Base-by-base conservation (phyloP, 2,888 invertebrate species). In the Cotesia congregata region DNA sequence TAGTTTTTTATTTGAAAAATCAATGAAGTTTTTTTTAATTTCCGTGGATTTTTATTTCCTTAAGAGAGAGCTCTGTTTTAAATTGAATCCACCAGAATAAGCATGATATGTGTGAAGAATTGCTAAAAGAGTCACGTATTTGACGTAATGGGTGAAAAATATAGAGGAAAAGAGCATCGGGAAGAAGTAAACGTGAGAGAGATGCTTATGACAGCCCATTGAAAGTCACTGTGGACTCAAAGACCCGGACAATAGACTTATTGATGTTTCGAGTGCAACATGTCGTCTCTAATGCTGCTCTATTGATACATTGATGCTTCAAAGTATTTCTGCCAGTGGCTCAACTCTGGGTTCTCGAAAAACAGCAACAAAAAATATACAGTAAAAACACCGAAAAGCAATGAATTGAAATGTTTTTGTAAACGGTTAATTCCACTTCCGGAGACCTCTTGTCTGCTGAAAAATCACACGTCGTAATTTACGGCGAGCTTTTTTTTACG, bases 221-320 rank as follows among this genome's bases (percentile, higher is more conserved):
- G 12, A 70, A 20, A 70, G 70, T 70, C 30, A 30, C 20, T 30
- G 30, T 50, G 20, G 39, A 72, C 39, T 61, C 61, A 72, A 62
- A 72, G 71, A 71, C 20, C 59, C 12, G 15, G n/a, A 72, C 71
- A 72, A 72, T 39, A 72, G 71, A 61, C 69, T 38, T 72, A 62
- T 72, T 62, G 71, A 72, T 60, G 62, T 72, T 72, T 15, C 9
- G 71, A 72, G 40, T 62, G 71, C 40, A 62, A 38, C 40, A 39
- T 60, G 40, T 72, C 40, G 62, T 72, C 71, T 62, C 38, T 60
- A 30, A 72, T 60, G 50, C 50, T 4, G 7, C 50, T 50, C 50
- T 50, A 50, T 50, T 50, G 50, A 50, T 50, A 50, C 50, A 50
- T 50, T 50, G 50, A 50, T 50, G 50, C 50, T 50, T 50, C 50